Conservation (phyloP, 2,888 invertebrate genomes). For the Cheilosia pagana region DNA sequence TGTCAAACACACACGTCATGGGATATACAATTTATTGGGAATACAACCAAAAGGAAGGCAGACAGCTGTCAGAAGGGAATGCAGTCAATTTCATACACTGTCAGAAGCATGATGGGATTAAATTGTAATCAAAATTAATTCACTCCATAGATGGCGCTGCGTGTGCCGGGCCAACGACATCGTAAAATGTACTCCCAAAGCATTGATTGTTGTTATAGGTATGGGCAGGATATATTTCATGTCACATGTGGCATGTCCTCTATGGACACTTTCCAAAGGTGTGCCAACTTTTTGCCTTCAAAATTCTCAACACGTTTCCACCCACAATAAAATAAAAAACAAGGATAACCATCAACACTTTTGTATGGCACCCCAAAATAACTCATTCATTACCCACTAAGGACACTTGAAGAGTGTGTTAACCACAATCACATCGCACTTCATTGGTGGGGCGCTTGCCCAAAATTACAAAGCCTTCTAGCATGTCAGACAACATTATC, state of each 20-base stretch:
- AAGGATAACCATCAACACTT: constrained; percentile 6
- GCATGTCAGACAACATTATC: constrained; percentile 60
- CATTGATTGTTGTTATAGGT: too few relatives aligned
- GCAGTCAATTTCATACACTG: neutral
- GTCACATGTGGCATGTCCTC: neutral
- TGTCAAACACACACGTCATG: too few relatives aligned
- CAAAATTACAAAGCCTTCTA: constrained; percentile 28
- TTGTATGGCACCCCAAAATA: constrained; percentile 5
- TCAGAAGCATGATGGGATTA: neutral
- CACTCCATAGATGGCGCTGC: neutral
- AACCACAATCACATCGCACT: constrained; percentile 36
- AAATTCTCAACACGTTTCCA: too few relatives aligned
- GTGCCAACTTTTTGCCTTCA: too few relatives aligned
- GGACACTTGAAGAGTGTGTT: constrained; percentile 5
- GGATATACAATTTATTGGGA: neutral
- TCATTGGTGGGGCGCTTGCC: constrained; percentile 41
- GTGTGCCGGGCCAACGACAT: neutral
- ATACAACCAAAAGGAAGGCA: neutral
- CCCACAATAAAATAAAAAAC: constrained; percentile 10
- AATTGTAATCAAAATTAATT: constrained; percentile 1
- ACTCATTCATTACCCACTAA: neutral
- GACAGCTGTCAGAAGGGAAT: neutral
- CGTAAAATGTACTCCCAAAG: neutral
- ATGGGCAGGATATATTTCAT: too few relatives aligned
- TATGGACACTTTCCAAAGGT: too few relatives aligned